Base-by-base conservation (phyloP, 1,140 invertebrate genomes). In the Wiebesia pumilae region DNA sequence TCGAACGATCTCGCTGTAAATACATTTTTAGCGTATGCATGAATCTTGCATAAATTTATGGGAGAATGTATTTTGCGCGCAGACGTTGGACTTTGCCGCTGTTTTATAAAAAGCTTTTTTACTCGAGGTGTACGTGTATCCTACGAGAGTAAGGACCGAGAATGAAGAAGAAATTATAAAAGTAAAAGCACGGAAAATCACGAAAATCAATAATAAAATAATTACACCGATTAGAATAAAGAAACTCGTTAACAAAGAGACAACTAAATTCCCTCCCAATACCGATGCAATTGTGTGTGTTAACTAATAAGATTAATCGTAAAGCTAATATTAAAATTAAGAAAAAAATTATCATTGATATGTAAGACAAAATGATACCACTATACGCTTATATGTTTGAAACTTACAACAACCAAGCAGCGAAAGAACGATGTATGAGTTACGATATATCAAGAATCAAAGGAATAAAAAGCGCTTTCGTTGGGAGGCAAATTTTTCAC, bases 201-300 rank as follows among this genome's bases (percentile, higher is more conserved):
- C n/a, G n/a, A 1, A 43, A 43, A n/a, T n/a, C n/a, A n/a, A n/a
- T n/a, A n/a, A n/a, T n/a, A n/a, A 81, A n/a, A 81, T 65, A 14
- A 81, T 47, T 40, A 47, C 21, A 47, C 82, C 40, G 75, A 79
- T 69, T 65, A 79, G 10, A 3, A 62, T 27, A 38, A 73, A 85
- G 87, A 83, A 89, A 90, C 81, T 51, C 43, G 80, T 24, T 88
- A 90, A 90, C 87, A 88, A 88, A 85, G 90, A 90, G 90, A 91
- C 91, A 91, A 93, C 90, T 93, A 91, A 92, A 93, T 92, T 93
- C 92, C 93, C 91, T 93, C 92, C 93, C 91, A 91, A 89, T 90
- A 92, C 92, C 89, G 90, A 92, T 92, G 92, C 90, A 91, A 91
- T 83, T 79, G 71, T 93, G 90, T 93, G 91, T 92, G 92, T 93